Percentiles rank a stretch among this genome's conserved stretches.
phyloP scores from a whole-genome alignment of 2,113 vertebrate species.

The Solea senegalensis region DNA sequence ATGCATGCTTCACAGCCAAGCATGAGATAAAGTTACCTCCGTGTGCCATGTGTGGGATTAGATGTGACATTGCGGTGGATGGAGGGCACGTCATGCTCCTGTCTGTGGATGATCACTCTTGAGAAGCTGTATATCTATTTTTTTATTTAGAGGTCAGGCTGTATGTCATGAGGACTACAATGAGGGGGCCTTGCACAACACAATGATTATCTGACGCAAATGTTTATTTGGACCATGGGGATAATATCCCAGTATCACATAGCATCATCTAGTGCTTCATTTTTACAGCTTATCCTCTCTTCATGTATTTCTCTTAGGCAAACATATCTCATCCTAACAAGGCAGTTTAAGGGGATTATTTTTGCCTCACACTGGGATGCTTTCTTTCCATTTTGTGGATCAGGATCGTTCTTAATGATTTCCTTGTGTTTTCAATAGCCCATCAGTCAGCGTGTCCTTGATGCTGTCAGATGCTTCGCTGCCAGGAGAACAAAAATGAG shows the following conservation, averaged over 20 bases:
- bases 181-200: slow-evolving; percentile 2
- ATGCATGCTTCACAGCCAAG: slow-evolving; percentile 17
- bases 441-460: slow-evolving; percentile 62
- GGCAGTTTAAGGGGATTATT: slow-evolving; percentile 51
- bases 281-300: slow-evolving; percentile 25
- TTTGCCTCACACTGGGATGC: slow-evolving; percentile 33
- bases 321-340: slow-evolving; percentile 60
- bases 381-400: slow-evolving; percentile 39
- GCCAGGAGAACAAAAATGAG: slow-evolving; percentile 39
- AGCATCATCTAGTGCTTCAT: slow-evolving; percentile 10
- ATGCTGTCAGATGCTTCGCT: slow-evolving; percentile 47
- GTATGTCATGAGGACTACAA: slow-evolving; percentile 6
- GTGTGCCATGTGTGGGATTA: slow-evolving; percentile 26
- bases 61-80: slow-evolving; percentile 37
- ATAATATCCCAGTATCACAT: slow-evolving; percentile 34
- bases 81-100: slow-evolving; percentile 27
- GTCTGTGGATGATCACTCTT: slow-evolving; percentile 10
- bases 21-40: slow-evolving; percentile 1
- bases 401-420: slow-evolving; percentile 55
- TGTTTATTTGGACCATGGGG: slow-evolving; percentile 28
- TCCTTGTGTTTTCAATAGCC: slow-evolving; percentile 54
- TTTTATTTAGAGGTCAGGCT: slow-evolving; percentile 53
- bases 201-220: slow-evolving; percentile 32
- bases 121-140: slow-evolving; percentile 12
- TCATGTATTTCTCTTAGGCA: slow-evolving; percentile 27